phyloP scores from a whole-genome alignment of 2,797 vertebrate genomes.

The Heliangelus exortis region DNA sequence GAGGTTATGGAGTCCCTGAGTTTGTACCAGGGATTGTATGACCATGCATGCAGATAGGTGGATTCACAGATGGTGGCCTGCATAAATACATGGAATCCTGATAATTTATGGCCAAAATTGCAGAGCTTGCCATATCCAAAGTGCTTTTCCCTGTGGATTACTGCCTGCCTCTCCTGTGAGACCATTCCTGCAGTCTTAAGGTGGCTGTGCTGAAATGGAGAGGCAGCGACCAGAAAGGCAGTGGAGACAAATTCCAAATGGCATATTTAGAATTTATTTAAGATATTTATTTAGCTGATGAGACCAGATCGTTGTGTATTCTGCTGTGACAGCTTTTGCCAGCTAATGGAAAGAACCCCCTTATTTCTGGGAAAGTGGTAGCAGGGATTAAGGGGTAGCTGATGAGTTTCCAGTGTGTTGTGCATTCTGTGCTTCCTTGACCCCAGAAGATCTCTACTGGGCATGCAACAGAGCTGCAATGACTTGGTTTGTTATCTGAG shows the following conservation, averaged over 20 bases:
- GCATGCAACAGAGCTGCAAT: accelerated
- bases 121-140: neutral
- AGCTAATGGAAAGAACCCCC: neutral
- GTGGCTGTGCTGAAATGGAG: neutral
- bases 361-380: neutral
- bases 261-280: neutral
- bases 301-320: neutral
- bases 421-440: neutral
- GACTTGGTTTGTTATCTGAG: neutral
- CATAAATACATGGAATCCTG: neutral
- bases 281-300: too few relatives aligned
- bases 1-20: neutral
- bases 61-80: neutral
- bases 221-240: neutral
- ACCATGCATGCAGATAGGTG: neutral
- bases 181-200: neutral
- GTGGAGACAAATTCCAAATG: neutral
- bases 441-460: accelerated
- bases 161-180: neutral
- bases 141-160: neutral
- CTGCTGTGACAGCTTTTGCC: neutral
- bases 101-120: neutral
- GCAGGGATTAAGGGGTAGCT: neutral
- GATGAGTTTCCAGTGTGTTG: neutral
- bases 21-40: neutral